Conservation (phyloP, 2,797 vertebrate genomes). For the Sebastolobus altivelis region DNA sequence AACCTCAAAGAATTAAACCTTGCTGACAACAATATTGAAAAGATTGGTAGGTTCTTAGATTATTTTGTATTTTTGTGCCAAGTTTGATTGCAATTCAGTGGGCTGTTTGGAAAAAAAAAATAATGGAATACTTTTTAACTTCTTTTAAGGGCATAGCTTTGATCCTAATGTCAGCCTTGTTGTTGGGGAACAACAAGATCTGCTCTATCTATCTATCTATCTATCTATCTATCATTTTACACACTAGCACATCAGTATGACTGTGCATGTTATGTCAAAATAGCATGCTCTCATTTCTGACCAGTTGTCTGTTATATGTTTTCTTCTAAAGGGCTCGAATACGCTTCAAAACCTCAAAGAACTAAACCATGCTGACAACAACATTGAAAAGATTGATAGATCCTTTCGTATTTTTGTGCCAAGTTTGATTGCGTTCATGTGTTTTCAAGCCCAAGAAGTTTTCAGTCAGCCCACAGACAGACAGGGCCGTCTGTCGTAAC, state of each 20-base stretch:
- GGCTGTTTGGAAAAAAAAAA: too few species aligned
- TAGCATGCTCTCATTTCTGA: neutral
- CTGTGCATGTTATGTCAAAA: too few species aligned
- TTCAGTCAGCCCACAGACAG: neutral
- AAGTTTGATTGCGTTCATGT: constrained; percentile 35
- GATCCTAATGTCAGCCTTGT: too few species aligned
- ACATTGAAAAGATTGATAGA: constrained; percentile 86
- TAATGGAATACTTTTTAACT: too few species aligned
- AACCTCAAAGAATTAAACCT: constrained; percentile 91
- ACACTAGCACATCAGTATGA: too few species aligned
- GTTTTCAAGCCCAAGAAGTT: constrained; percentile 61
- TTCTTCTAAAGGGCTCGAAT: constrained; percentile 79
- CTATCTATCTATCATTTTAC: too few species aligned
- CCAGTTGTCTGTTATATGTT: neutral
- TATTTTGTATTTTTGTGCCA: constrained; percentile 6
- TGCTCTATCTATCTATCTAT: too few species aligned
- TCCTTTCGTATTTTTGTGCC: constrained; percentile 5
- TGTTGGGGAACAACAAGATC: too few species aligned
- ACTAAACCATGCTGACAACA: constrained; percentile 89
- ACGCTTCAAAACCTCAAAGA: constrained; percentile 88
- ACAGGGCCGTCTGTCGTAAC: constrained; percentile 35
- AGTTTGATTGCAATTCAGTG: constrained; percentile 29
- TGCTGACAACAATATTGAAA: constrained; percentile 87
- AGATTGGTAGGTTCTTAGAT: constrained; percentile 83
- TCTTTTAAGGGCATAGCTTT: too few species aligned